Percentiles rank a stretch among this genome's conserved stretches.
Evolutionary conservation across 2,113 vertebrate genomes (phyloP).

Genomic region (Corydoras sp.): DNA sequence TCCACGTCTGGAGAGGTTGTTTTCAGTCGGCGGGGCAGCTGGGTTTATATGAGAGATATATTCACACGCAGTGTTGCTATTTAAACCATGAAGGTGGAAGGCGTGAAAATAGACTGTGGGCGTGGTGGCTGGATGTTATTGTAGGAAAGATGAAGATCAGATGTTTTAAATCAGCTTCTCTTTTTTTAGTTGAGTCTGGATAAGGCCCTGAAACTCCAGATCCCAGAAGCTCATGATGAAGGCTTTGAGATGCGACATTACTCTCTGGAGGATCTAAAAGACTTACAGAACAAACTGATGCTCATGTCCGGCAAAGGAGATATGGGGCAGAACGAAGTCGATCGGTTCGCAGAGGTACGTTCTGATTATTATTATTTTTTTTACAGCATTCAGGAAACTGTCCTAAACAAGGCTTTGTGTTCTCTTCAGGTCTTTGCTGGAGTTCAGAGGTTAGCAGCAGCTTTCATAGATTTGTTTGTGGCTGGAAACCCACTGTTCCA

Average conservation of each 20-base stretch:
- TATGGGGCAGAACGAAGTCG: constrained; percentile 77
- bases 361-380: too few species aligned
- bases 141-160: too few species aligned
- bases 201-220: constrained; percentile 64
- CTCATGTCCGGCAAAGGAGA: constrained; percentile 92
- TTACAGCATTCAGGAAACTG: too few species aligned
- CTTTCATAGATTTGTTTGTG: constrained; percentile 78
- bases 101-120: too few species aligned
- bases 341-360: constrained; percentile 82
- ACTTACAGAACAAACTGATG: constrained; percentile 94
- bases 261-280: constrained; percentile 78
- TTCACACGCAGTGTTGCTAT: too few species aligned
- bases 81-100: too few species aligned
- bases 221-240: constrained; percentile 63
- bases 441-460: constrained; percentile 75
- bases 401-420: background rate
- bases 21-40: too few species aligned
- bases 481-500: constrained; percentile 88
- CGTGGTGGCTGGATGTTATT: too few species aligned
- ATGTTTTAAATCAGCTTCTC: background rate
- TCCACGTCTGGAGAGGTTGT: too few species aligned
- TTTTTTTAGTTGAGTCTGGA: constrained; percentile 73
- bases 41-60: too few species aligned
- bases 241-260: constrained; percentile 58
- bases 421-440: constrained; percentile 75